Percentiles rank a stretch among this genome's conserved stretches.
phyloP scores from a whole-genome alignment of 2,888 invertebrate genomes.

The Drosophila mettleri region DNA sequence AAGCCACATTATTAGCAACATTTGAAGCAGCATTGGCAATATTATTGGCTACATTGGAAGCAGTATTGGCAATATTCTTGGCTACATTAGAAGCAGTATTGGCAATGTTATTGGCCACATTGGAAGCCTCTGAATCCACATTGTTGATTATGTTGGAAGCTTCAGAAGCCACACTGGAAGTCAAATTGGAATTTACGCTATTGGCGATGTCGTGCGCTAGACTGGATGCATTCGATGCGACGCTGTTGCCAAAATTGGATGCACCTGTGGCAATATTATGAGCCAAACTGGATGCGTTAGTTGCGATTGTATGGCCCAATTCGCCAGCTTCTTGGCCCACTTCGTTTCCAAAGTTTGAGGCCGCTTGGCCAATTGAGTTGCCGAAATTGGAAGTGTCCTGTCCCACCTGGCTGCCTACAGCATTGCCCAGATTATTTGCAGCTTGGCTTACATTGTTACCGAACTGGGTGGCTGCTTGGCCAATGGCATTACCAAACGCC shows the following conservation, averaged over 20 bases:
- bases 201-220: not conserved
- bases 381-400: constrained; percentile 48
- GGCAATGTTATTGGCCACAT: not conserved
- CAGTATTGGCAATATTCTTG: constrained; percentile 2
- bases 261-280: not conserved
- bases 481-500: constrained; percentile 46
- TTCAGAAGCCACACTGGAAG: constrained; percentile 9
- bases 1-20: not conserved
- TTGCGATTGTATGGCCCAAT: constrained; percentile 2
- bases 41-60: not conserved
- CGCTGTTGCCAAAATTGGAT: constrained; percentile 7
- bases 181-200: not conserved
- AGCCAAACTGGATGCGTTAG: not conserved
- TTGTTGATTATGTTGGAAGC: constrained; percentile 1
- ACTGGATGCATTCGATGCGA: constrained; percentile 25
- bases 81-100: too few relatives aligned
- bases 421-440: constrained; percentile 20
- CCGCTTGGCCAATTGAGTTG: constrained; percentile 52
- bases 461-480: constrained; percentile 52
- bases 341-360: constrained; percentile 47
- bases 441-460: constrained; percentile 42
- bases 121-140: constrained; percentile 9
- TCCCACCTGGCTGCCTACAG: constrained; percentile 33
- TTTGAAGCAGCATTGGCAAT: constrained; percentile 12
- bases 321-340: constrained; percentile 22